Conservation (phyloP, 2,113 vertebrate species). For the Motacilla alba region DNA sequence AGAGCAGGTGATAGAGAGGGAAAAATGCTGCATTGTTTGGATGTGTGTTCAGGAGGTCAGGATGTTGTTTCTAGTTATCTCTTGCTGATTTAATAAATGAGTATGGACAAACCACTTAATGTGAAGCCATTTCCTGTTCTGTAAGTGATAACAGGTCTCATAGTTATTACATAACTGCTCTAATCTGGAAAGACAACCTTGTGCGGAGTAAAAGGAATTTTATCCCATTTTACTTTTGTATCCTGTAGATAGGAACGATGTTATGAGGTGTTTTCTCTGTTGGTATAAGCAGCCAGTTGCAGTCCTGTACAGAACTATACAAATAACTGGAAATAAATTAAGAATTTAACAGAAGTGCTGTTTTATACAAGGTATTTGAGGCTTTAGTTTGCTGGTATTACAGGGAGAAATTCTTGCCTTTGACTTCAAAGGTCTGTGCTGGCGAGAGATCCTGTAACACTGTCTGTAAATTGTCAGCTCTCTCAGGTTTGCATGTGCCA, state of each 20-base stretch:
- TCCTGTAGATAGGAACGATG: background rate
- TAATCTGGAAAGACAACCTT: background rate
- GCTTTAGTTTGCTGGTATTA: background rate
- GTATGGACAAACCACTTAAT: background rate
- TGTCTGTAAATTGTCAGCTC: background rate
- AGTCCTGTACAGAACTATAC: background rate
- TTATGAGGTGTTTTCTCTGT: background rate
- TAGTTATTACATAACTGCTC: background rate
- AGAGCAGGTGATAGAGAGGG: background rate
- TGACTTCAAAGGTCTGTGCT: background rate
- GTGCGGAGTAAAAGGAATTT: background rate
- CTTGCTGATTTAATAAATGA: background rate
- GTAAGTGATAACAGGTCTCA: background rate
- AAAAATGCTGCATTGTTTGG: background rate
- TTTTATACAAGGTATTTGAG: background rate
- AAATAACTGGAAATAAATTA: background rate
- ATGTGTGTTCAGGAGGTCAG: background rate
- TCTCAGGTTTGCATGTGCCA: background rate
- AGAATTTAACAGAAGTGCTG: background rate
- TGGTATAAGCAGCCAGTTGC: background rate
- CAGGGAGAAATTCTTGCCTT: background rate
- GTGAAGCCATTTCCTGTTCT: background rate
- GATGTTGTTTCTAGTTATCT: conserved; percentile 13
- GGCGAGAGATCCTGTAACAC: background rate
- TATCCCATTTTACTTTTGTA: background rate